Conservation (phyloP, 2,113 vertebrate species). For the Cairina moschata region DNA sequence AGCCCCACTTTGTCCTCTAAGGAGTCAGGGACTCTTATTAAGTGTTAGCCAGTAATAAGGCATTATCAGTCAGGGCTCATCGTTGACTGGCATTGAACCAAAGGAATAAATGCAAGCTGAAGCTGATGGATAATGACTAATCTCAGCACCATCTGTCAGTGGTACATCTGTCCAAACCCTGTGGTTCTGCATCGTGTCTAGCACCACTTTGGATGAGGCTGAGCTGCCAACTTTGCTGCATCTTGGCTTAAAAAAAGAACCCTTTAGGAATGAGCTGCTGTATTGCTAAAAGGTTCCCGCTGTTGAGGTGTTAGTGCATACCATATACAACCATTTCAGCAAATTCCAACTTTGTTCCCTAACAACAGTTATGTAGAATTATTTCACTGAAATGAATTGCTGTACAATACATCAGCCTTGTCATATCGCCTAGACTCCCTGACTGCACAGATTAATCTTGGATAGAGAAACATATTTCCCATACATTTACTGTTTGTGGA, state of each 20-base stretch:
- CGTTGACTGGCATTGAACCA: neutral
- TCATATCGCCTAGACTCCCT: conserved; percentile 11
- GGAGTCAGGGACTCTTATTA: neutral
- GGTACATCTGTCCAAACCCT: conserved; percentile 53
- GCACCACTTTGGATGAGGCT: neutral
- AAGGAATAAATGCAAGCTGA: conserved; percentile 29
- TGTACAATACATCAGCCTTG: neutral
- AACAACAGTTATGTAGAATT: conserved; percentile 13
- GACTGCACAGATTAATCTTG: conserved; percentile 41
- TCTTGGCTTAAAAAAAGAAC: conserved; percentile 41
- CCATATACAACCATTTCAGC: neutral
- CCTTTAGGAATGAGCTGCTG: neutral
- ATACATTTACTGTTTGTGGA: neutral
- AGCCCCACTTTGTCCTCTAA: neutral
- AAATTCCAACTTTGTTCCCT: conserved; percentile 41
- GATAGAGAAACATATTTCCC: conserved; percentile 19
- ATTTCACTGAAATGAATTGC: conserved; percentile 20
- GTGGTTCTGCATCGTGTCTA: conserved; percentile 58
- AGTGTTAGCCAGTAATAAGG: conserved; percentile 1
- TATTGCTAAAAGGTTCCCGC: conserved; percentile 51
- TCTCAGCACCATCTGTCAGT: conserved; percentile 57
- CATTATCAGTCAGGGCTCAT: conserved; percentile 7
- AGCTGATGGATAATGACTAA: conserved; percentile 58
- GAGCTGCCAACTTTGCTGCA: conserved; percentile 13
- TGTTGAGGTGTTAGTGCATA: neutral